Evolutionary conservation across 2,888 invertebrate genomes (phyloP).

Genomic region (Anoplius nigerrimus): DNA sequence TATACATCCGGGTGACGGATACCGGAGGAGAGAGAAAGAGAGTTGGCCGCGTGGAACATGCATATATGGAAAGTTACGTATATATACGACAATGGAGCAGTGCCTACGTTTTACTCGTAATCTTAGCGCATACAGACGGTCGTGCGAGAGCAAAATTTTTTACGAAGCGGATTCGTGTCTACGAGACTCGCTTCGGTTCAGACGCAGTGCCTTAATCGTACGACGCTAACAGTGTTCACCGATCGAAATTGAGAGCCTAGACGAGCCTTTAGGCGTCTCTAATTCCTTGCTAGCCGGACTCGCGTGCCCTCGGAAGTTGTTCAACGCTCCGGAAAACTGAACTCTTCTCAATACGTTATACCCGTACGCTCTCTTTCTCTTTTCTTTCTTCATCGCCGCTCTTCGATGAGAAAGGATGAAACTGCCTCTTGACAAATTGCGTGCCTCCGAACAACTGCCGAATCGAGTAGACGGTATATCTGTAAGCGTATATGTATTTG

Average conservation of each 20-base stretch:
- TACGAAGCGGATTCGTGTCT: conserved; percentile 21
- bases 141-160: not conserved
- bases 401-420: conserved; percentile 10
- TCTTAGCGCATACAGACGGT: conserved; percentile 14
- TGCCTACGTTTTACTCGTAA: not conserved
- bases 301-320: too few species aligned
- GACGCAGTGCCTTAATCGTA: conserved; percentile 49
- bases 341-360: conserved; percentile 5
- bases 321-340: not conserved
- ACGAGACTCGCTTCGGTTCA: conserved; percentile 23
- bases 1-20: not conserved
- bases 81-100: not conserved
- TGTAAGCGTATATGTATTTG: too few species aligned
- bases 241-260: conserved; percentile 67
- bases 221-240: conserved; percentile 19
- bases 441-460: conserved; percentile 20
- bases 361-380: conserved; percentile 13
- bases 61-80: not conserved
- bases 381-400: not conserved
- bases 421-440: conserved; percentile 19
- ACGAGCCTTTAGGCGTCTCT: conserved; percentile 62
- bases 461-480: not conserved
- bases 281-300: conserved; percentile 54
- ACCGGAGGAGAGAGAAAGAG: not conserved
- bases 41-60: too few species aligned